phyloP scores from a whole-genome alignment of 2,113 vertebrate genomes.

The Dasypus novemcinctus region DNA sequence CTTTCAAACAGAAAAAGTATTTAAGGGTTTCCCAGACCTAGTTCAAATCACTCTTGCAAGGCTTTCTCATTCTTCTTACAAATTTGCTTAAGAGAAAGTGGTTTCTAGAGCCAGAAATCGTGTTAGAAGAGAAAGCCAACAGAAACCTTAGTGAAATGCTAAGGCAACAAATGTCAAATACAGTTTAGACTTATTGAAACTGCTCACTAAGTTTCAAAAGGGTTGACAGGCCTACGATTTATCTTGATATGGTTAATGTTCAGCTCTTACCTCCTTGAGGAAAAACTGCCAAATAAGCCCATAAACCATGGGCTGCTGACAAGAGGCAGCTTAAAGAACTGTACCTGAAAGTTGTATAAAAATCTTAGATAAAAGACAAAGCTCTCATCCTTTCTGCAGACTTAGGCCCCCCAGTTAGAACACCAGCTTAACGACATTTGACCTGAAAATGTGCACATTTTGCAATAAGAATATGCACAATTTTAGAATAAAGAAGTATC shows the following conservation, averaged over 20 bases:
- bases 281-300: slow-evolving; percentile 54
- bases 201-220: slow-evolving; percentile 37
- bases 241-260: slow-evolving; percentile 63
- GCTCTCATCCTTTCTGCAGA: slow-evolving; percentile 31
- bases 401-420: background rate
- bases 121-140: slow-evolving; percentile 8
- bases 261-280: slow-evolving; percentile 39
- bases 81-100: slow-evolving; percentile 9
- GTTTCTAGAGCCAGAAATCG: slow-evolving; percentile 26
- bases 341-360: slow-evolving; percentile 45
- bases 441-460: slow-evolving; percentile 43
- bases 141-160: slow-evolving; percentile 31
- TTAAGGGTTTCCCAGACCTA: background rate
- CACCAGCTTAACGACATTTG: slow-evolving; percentile 52
- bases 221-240: slow-evolving; percentile 26
- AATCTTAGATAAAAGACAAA: slow-evolving; percentile 30
- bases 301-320: slow-evolving; percentile 51
- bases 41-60: background rate
- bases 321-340: slow-evolving; percentile 41
- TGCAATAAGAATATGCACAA: background rate
- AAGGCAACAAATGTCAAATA: slow-evolving; percentile 44
- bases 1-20: background rate
- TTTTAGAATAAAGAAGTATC: background rate
- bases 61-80: slow-evolving; percentile 22
- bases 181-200: slow-evolving; percentile 34